phyloP scores from a whole-genome alignment of 2,888 invertebrate species.

The Papilio protenor region DNA sequence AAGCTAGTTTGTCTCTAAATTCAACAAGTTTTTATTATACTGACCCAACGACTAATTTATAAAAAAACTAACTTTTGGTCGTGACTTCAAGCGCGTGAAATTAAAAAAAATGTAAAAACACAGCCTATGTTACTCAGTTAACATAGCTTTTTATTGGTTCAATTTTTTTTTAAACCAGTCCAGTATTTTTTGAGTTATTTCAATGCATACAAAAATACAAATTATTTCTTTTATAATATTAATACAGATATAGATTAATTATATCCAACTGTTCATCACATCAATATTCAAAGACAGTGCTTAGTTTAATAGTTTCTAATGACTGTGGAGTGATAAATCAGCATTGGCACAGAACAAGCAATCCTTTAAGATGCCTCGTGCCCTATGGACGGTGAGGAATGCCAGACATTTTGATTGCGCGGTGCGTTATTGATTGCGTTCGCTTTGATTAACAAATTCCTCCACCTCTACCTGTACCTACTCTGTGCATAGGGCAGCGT shows the following conservation, averaged over 20 bases:
- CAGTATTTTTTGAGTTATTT: too few species aligned
- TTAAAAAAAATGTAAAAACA: too few species aligned
- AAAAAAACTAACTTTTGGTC: too few species aligned
- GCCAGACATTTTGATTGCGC: conserved; percentile 78
- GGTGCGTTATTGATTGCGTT: conserved; percentile 74
- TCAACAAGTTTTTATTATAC: too few species aligned
- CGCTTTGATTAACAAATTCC: conserved; percentile 81
- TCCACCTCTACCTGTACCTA: conserved; percentile 48
- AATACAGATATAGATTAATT: not conserved
- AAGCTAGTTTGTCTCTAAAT: too few species aligned
- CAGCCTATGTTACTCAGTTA: too few species aligned
- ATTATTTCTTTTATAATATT: too few species aligned
- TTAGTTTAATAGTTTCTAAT: conserved; percentile 40
- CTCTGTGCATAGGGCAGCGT: conserved; percentile 1
- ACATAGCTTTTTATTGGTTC: too few species aligned
- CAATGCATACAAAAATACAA: too few species aligned
- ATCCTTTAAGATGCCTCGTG: conserved; percentile 63
- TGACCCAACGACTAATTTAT: too few species aligned
- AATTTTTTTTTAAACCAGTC: too few species aligned
- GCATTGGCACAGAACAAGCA: conserved; percentile 44
- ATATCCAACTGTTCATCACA: not conserved
- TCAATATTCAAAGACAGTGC: conserved; percentile 7
- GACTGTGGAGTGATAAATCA: conserved; percentile 38
- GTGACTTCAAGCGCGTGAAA: too few species aligned
- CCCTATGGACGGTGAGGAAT: conserved; percentile 62